Evolutionary conservation across 2,113 vertebrate species (phyloP).

Genomic region (Ciconia maguari): DNA sequence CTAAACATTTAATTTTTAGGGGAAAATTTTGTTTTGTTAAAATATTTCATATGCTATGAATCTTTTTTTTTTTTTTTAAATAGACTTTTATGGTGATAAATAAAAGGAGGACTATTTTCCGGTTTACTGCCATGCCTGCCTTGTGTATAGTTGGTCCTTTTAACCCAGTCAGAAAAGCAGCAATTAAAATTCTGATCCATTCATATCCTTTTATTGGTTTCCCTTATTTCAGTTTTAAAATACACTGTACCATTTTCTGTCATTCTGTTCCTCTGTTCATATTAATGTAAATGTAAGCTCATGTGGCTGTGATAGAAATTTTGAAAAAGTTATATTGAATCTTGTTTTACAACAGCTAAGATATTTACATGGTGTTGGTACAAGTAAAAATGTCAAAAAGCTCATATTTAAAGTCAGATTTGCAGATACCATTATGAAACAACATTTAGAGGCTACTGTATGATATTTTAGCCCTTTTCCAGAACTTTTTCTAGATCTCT

Average conservation of each 20-base stretch:
- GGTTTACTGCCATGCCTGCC: conserved; percentile 88
- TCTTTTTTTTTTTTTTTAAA: background rate
- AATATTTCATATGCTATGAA: background rate
- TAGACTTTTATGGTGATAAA: conserved; percentile 97
- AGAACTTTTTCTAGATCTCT: background rate
- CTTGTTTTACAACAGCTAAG: background rate
- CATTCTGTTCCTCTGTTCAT: background rate
- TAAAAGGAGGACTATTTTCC: conserved; percentile 91
- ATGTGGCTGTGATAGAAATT: background rate
- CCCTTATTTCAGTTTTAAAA: background rate
- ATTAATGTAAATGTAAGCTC: background rate
- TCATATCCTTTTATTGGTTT: conserved; percentile 88
- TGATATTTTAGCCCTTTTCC: background rate
- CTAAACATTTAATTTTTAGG: background rate
- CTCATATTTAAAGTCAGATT: background rate
- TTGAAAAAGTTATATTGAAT: background rate
- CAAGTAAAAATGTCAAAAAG: background rate
- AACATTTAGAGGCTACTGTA: background rate
- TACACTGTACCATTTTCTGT: background rate
- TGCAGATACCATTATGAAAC: background rate
- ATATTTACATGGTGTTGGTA: background rate
- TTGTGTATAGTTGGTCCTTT: conserved; percentile 92
- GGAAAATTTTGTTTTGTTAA: background rate
- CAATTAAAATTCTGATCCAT: conserved; percentile 90
- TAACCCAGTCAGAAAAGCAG: conserved; percentile 85